Conservation (phyloP, 2,113 vertebrate genomes). For the Hiodon alosoides region DNA sequence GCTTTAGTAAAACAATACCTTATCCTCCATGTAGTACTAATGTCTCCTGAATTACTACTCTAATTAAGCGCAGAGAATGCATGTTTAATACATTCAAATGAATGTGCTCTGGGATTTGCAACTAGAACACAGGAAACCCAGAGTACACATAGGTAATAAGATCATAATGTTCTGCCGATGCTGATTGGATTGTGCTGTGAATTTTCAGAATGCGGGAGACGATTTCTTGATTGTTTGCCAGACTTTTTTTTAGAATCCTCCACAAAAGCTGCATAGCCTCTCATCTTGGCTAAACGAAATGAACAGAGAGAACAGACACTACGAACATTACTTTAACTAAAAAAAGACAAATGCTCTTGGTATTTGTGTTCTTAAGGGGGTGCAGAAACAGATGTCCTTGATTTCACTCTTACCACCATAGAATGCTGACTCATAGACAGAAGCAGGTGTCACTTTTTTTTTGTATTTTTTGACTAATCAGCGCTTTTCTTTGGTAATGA, state of each 20-base stretch:
- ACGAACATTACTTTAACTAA: too few relatives aligned
- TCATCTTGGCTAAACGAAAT: too few relatives aligned
- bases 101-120: slow-evolving; percentile 18
- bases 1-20: too few relatives aligned
- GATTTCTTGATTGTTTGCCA: background rate
- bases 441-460: too few relatives aligned
- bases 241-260: background rate
- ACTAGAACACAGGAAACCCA: slow-evolving; percentile 11
- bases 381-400: too few relatives aligned
- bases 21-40: background rate
- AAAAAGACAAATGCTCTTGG: too few relatives aligned
- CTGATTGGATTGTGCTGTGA: background rate
- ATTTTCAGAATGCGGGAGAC: background rate
- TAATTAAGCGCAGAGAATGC: slow-evolving; percentile 11
- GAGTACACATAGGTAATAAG: background rate
- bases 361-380: too few relatives aligned
- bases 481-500: too few relatives aligned
- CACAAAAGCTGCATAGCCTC: background rate
- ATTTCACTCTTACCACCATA: too few relatives aligned
- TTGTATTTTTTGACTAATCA: too few relatives aligned
- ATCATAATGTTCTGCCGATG: background rate
- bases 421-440: too few relatives aligned
- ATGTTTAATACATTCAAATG: slow-evolving; percentile 13
- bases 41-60: background rate
- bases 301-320: too few relatives aligned